These are phyloP conservation scores for Merodon equestris DNA, from an alignment of 2,888 invertebrate genomes.

Conservation along the genomic window DNA sequence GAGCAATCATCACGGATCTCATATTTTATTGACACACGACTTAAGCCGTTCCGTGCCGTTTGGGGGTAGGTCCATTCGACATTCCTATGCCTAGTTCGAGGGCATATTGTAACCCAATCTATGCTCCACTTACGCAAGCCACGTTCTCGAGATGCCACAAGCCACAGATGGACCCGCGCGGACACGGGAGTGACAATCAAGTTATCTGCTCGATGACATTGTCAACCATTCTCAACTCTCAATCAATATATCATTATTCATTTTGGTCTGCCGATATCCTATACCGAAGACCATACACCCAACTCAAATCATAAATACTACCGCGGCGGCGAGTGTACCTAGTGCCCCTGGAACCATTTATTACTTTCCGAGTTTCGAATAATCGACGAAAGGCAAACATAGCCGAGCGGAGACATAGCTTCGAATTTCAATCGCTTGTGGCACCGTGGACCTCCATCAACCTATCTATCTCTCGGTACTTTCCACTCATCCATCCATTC, in stretches of 20 bases:
- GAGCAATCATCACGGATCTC: slow-evolving; percentile 35
- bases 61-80: slow-evolving; percentile 37
- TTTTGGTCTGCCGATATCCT: no score
- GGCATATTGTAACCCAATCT: slow-evolving; percentile 25
- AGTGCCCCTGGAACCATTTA: slow-evolving; percentile 21
- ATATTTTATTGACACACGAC: slow-evolving; percentile 41
- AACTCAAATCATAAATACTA: slow-evolving; percentile 54
- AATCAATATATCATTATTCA: slow-evolving; percentile 50
- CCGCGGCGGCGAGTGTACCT: slow-evolving; percentile 46
- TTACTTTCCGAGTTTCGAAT: slow-evolving; percentile 34
- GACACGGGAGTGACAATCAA: slow-evolving; percentile 39
- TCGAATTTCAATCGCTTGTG: slow-evolving; percentile 50
- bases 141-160: slow-evolving; percentile 19
- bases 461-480: slow-evolving; percentile 32
- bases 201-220: slow-evolving; percentile 47
- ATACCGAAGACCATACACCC: slow-evolving; percentile 35
- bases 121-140: slow-evolving; percentile 47
- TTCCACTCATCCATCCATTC: slow-evolving; percentile 20
- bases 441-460: neutral
- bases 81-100: slow-evolving; percentile 36
- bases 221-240: slow-evolving; percentile 17
- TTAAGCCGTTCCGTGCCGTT: slow-evolving; percentile 12
- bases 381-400: slow-evolving; percentile 42
- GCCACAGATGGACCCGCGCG: slow-evolving; percentile 25
- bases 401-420: slow-evolving; percentile 39